phyloP scores from a whole-genome alignment of 2,888 invertebrate genomes.

The Sinodicranocentrus sp. region DNA sequence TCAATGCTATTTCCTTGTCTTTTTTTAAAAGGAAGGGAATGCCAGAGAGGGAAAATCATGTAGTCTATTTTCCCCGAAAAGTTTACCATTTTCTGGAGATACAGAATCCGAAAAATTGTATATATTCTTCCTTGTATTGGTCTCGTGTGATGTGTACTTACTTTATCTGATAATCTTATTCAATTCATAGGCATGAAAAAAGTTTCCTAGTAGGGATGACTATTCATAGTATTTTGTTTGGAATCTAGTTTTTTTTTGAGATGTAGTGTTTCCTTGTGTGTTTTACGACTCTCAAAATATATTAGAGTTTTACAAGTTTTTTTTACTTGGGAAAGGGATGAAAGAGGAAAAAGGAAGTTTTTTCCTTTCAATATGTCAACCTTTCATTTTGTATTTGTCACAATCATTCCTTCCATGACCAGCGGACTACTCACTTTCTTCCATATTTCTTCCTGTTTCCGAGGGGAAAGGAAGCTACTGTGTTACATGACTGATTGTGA shows the following conservation, averaged over 20 bases:
- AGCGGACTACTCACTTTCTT: background rate
- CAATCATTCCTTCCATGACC: background rate
- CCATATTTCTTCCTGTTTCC: too few relatives aligned
- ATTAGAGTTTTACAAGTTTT: too few relatives aligned
- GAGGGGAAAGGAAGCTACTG: too few relatives aligned
- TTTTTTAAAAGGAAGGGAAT: constrained; percentile 4
- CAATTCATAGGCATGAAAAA: constrained; percentile 5
- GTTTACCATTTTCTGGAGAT: too few relatives aligned
- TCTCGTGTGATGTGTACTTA: background rate
- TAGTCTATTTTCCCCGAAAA: too few relatives aligned
- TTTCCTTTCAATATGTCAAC: constrained; percentile 16
- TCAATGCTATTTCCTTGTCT: constrained; percentile 65
- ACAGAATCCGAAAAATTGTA: too few relatives aligned
- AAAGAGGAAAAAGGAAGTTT: background rate
- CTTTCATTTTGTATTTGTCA: constrained; percentile 14
- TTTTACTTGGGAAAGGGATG: background rate
- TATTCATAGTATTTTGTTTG: background rate
- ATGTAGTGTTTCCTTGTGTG: too few relatives aligned
- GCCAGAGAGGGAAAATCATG: background rate
- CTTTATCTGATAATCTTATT: constrained; percentile 39
- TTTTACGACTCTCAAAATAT: too few relatives aligned
- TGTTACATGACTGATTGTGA: too few relatives aligned
- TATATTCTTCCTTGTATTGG: background rate
- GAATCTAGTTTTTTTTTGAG: too few relatives aligned
- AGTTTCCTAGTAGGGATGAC: background rate